Evolutionary conservation across 1,140 invertebrate species (phyloP), one percentile per base, ranked within the genome.

Genomic region (Planococcus citri): DNA sequence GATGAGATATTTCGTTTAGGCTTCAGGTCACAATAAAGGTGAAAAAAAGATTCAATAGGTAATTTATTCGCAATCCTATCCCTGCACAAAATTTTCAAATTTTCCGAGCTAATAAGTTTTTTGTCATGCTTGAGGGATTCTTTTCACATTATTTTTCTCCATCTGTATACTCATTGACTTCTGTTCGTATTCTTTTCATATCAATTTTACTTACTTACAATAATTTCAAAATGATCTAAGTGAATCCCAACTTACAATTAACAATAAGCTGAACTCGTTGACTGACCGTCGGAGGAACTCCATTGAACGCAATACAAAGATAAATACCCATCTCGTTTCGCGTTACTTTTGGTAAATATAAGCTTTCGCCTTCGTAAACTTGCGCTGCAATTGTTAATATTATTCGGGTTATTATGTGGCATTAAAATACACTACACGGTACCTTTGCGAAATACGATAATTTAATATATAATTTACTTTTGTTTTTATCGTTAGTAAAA

Each of bases 281-380:
- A 79, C 88, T 90, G 74, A 92, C 86, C 60, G 88, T 84, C 24
- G 90, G 90, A 27, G 88, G 88, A 17, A 92, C 88, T 57, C 88
- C 88, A 77, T 91, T 91, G 72, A 77, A 80, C 4, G 83, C 83
- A 76, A 92, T 88, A 78, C 90, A 92, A 71, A 92, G 81, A 76
- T 92, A 92, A 70, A 87, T 87, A 71, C 89, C 89, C 90, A 93
- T 93, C 78, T 93, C 90, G 51, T 86, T 88, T 70, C 90, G 82
- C 33, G 87, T 90, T 74, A 93, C 87, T 78, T 90, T 90, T 24
- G 87, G 84, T 73, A 93, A 80, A 70, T 83, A 84, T 72, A 91
- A 80, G 72, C 88, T 82, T 77, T 91, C 89, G 0, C 89, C 89
- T 75, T 89, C 87, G 51, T 89, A 83, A 25, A 82, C 81, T 68